Evolutionary conservation across 2,888 invertebrate genomes (phyloP).

Genomic region (Ophonus ardosiacus): DNA sequence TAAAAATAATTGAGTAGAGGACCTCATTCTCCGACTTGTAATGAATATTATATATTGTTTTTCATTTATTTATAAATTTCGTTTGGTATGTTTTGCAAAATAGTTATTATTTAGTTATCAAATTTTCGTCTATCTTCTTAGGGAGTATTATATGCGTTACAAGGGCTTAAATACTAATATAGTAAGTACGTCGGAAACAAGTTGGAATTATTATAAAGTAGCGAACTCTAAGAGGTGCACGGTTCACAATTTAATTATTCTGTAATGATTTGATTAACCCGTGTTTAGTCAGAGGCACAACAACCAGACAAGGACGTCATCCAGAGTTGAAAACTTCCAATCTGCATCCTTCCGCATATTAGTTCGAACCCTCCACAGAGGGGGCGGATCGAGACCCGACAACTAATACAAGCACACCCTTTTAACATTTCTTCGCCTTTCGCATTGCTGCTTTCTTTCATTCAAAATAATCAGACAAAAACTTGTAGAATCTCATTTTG

Average conservation of each 20-base stretch:
- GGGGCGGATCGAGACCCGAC: background rate
- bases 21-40: no score
- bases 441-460: background rate
- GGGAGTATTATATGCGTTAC: background rate
- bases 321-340: slow-evolving; percentile 68
- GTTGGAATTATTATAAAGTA: slow-evolving; percentile 42
- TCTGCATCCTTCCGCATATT: slow-evolving; percentile 71
- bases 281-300: slow-evolving; percentile 35
- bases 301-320: slow-evolving; percentile 4
- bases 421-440: background rate
- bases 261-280: slow-evolving; percentile 61
- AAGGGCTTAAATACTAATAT: slow-evolving; percentile 26
- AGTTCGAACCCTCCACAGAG: slow-evolving; percentile 51
- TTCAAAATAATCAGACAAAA: no score
- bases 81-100: no score
- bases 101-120: no score
- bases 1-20: no score
- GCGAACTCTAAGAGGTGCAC: slow-evolving; percentile 21
- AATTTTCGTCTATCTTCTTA: background rate
- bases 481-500: no score
- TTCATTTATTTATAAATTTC: no score
- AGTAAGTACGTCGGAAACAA: slow-evolving; percentile 1
- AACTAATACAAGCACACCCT: no score
- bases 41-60: no score
- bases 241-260: slow-evolving; percentile 61